These are phyloP conservation scores for Microcebus jonahi DNA, from an alignment of 2,113 vertebrate species.

Conservation along the genomic window DNA sequence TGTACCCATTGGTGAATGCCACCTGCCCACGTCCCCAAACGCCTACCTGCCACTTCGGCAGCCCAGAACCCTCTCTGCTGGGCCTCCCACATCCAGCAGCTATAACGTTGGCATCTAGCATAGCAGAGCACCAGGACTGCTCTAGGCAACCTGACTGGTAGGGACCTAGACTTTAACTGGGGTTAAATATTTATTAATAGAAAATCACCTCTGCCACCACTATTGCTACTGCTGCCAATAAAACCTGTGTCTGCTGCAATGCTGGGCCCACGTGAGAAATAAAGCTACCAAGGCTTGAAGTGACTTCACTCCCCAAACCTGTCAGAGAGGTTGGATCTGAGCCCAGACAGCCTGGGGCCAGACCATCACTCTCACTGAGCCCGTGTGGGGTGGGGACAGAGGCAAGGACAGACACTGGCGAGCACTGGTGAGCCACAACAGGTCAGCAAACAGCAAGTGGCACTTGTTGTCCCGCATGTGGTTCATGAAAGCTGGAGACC, in stretches of 20 bases:
- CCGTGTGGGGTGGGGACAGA: not conserved
- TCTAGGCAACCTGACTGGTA: no score
- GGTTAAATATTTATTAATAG: not conserved
- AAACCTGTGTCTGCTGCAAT: fast-evolving
- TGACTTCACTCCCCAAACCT: not conserved
- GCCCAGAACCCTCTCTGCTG: not conserved
- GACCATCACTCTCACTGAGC: fast-evolving
- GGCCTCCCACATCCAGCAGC: not conserved
- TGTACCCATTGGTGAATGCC: fast-evolving
- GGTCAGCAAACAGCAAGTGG: fast-evolving
- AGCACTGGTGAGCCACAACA: fast-evolving
- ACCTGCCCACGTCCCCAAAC: fast-evolving
- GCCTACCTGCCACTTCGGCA: not conserved
- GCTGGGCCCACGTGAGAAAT: not conserved
- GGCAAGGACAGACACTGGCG: fast-evolving
- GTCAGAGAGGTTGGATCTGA: not conserved
- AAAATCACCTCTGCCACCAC: not conserved
- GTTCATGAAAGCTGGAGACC: not conserved
- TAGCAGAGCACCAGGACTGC: not conserved
- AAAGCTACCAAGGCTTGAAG: not conserved
- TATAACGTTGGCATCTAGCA: not conserved
- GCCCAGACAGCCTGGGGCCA: no score
- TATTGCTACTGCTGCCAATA: not conserved
- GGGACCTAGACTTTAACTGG: no score
- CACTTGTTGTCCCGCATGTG: fast-evolving